These are phyloP conservation scores for Notolepis coatsorum DNA, from an alignment of 2,797 vertebrate species.

Conservation along the genomic window DNA sequence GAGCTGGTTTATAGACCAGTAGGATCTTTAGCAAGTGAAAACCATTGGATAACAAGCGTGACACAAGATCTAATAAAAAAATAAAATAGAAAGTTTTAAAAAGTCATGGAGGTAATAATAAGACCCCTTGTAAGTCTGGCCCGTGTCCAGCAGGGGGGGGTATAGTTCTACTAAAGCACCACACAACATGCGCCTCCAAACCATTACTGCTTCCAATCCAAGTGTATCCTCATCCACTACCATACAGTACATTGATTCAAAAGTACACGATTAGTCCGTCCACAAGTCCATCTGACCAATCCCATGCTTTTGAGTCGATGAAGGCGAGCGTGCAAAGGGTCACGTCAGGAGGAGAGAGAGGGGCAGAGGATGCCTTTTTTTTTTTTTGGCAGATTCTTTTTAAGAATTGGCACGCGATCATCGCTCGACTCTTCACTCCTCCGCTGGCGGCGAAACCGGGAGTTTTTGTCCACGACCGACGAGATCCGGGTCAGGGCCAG, in stretches of 20 bases:
- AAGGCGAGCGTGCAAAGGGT: neutral
- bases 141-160: constrained; percentile 44
- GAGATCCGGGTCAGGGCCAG: constrained; percentile 85
- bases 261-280: neutral
- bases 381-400: constrained; percentile 7
- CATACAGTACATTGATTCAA: neutral
- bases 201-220: too few species aligned
- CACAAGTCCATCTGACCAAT: neutral
- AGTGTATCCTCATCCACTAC: neutral
- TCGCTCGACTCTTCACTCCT: neutral
- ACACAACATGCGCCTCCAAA: neutral
- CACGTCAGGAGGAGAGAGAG: neutral
- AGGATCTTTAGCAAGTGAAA: neutral
- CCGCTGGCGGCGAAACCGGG: neutral
- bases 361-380: too few species aligned
- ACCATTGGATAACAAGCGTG: neutral
- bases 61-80: neutral
- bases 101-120: neutral
- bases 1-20: neutral
- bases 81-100: neutral
- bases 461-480: neutral
- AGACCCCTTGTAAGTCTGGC: neutral
- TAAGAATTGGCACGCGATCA: neutral
- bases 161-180: constrained; percentile 23
- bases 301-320: neutral